Base-by-base conservation (phyloP, 2,888 invertebrate species). In the Tipula lateralis region DNA sequence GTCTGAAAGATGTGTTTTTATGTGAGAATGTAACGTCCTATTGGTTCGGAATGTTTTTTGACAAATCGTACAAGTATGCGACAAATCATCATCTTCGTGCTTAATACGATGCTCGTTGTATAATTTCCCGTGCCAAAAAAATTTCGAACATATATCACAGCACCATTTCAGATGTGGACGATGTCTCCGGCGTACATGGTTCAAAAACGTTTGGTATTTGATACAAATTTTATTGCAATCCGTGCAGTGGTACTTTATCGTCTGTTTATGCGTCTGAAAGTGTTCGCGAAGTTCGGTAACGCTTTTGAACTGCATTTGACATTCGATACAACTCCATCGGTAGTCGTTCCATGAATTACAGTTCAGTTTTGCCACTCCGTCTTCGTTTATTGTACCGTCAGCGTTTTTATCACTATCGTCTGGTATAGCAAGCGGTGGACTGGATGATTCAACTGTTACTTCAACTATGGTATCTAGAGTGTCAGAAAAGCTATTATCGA, bases 11-110 rank as follows among this genome's bases (percentile, higher is more conserved):
- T 93, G 93, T 85, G 91, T 91, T 32, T 90, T 89, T 85, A 89
- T 87, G 87, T 93, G 93, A 0, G 92, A 89, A 82, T 91, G 89
- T 86, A 92, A 88, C 87, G 92, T 92, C 36, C 89, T 88, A 84
- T 90, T 91, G 9, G 91, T 89, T 12, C 87, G 87, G 87, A 93
- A 93, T 1, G 88, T 89, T 85, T 91, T 91, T 0, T 90, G 90
- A 86, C 93, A 93, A 1, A 88, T 87, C 16, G 88, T 87, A 86
- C 93, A 93, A 0, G 88, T 87, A 87, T 90, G 91, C 19, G 87
- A 87, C 66, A 87, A 87, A 1, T 85, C 34, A 84, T 87, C 88
- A 88, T 24, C 12, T 3, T 32, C 39, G 24, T 66, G 32, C 44
- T 83, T n/a, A 4, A 2, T 34, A 12, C 34, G 66, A 66, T 66